Evolutionary conservation across 2,797 vertebrate species (phyloP).

Genomic region (Pagetopsis macropterus): DNA sequence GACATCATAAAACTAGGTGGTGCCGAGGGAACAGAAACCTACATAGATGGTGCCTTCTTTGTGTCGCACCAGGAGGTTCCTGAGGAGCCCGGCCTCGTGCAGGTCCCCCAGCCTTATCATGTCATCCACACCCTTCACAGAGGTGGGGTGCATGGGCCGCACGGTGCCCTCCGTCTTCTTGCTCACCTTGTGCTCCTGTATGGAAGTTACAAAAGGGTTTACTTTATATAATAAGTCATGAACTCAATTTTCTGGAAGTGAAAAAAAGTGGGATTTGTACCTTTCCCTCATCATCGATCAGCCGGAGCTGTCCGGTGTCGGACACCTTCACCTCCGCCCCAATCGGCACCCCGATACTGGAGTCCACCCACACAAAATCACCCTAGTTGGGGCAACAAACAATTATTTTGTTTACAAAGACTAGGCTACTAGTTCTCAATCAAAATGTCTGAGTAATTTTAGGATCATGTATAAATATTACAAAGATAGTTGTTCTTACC

Average conservation of each 20-base stretch:
- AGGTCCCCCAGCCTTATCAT: slow-evolving; percentile 95
- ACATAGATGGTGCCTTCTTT: slow-evolving; percentile 94
- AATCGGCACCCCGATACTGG: slow-evolving; percentile 82
- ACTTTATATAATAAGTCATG: slow-evolving; percentile 10
- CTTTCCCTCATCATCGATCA: slow-evolving; percentile 97
- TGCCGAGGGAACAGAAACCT: slow-evolving; percentile 72
- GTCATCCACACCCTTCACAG: slow-evolving; percentile 91
- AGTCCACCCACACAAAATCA: slow-evolving; percentile 93
- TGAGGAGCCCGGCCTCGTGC: slow-evolving; percentile 93
- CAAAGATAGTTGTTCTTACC: slow-evolving; percentile 62
- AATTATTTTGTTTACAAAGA: not conserved
- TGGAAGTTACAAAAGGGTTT: not conserved
- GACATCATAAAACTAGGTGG: slow-evolving; percentile 66
- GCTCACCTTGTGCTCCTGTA: slow-evolving; percentile 91
- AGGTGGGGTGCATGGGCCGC: slow-evolving; percentile 91
- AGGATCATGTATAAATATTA: not conserved
- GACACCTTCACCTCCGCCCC: slow-evolving; percentile 90
- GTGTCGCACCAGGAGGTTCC: slow-evolving; percentile 95
- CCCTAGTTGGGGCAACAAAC: slow-evolving; percentile 80
- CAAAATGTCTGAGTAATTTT: not conserved
- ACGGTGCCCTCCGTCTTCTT: slow-evolving; percentile 75
- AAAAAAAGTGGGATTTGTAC: slow-evolving; percentile 69
- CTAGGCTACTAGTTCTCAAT: not conserved
- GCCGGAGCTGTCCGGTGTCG: slow-evolving; percentile 85
- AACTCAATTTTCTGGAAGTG: no score